These are phyloP conservation scores for Crocodylus rhombifer DNA, from an alignment of 2,797 vertebrate genomes.

Conservation along the genomic window DNA sequence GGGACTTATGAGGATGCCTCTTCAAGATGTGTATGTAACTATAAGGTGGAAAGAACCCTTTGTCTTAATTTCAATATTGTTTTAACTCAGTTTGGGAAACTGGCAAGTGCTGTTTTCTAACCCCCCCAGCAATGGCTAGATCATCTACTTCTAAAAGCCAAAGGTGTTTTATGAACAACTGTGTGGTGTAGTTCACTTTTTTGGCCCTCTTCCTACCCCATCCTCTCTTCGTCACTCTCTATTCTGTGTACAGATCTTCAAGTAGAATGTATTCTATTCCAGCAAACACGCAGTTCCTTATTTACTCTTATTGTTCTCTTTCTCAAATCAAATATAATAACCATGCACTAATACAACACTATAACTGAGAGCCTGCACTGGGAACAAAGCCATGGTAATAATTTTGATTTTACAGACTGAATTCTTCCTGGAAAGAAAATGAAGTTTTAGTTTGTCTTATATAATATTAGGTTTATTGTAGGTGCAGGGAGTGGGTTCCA, in stretches of 20 bases:
- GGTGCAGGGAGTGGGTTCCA: neutral
- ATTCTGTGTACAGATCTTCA: neutral
- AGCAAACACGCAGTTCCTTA: neutral
- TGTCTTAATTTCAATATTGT: neutral
- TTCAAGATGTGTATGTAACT: slow-evolving; percentile 30
- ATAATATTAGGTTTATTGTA: neutral
- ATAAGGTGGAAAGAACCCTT: slow-evolving; percentile 4
- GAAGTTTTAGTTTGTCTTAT: neutral
- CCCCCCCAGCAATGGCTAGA: too few relatives aligned
- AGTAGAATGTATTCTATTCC: neutral
- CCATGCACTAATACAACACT: neutral
- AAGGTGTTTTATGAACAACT: too few relatives aligned
- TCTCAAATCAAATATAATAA: neutral
- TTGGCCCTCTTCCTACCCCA: neutral
- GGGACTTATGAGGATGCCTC: slow-evolving; percentile 1
- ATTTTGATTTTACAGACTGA: too few relatives aligned
- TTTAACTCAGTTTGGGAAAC: neutral
- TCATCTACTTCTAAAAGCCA: too few relatives aligned
- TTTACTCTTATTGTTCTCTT: too few relatives aligned
- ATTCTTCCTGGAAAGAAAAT: slow-evolving; percentile 5
- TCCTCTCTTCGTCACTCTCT: neutral
- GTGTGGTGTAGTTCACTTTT: too few relatives aligned
- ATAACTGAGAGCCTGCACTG: neutral
- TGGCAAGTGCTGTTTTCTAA: neutral
- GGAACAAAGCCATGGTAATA: neutral